Percentiles rank a stretch among this genome's conserved stretches.
Evolutionary conservation across 2,113 vertebrate genomes (phyloP).

Genomic region (Atrichornis clamosus): DNA sequence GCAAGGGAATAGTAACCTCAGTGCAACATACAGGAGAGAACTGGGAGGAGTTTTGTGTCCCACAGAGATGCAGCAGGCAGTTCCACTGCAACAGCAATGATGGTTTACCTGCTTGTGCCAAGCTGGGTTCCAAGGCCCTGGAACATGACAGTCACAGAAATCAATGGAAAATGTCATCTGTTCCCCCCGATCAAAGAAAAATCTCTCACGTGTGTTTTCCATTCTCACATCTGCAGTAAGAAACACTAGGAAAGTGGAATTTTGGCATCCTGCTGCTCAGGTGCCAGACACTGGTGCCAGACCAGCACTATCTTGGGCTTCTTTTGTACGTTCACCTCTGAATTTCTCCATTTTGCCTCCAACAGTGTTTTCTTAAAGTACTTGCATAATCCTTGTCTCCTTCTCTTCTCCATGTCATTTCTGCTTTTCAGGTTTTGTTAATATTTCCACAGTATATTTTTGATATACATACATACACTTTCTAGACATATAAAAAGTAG

Average conservation of each 20-base stretch:
- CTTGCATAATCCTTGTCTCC: background rate
- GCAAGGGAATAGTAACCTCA: background rate
- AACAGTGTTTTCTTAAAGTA: background rate
- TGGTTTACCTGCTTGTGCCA: background rate
- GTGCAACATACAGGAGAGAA: background rate
- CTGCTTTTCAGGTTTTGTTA: background rate
- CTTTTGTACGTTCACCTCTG: background rate
- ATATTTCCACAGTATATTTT: background rate
- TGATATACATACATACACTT: background rate
- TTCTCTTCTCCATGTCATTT: background rate
- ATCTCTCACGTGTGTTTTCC: background rate
- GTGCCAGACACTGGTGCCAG: background rate
- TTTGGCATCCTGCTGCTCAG: background rate
- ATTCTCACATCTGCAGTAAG: background rate
- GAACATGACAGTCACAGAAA: background rate
- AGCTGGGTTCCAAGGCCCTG: background rate
- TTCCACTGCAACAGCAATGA: background rate
- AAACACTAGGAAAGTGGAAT: background rate
- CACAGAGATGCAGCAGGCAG: background rate
- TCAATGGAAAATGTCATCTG: background rate
- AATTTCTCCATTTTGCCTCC: background rate
- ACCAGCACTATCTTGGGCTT: background rate
- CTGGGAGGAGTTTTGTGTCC: background rate
- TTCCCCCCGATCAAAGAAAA: background rate
- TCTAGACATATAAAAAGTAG: background rate